Evolutionary conservation across 2,113 vertebrate species (phyloP).

Genomic region (Eira barbara): DNA sequence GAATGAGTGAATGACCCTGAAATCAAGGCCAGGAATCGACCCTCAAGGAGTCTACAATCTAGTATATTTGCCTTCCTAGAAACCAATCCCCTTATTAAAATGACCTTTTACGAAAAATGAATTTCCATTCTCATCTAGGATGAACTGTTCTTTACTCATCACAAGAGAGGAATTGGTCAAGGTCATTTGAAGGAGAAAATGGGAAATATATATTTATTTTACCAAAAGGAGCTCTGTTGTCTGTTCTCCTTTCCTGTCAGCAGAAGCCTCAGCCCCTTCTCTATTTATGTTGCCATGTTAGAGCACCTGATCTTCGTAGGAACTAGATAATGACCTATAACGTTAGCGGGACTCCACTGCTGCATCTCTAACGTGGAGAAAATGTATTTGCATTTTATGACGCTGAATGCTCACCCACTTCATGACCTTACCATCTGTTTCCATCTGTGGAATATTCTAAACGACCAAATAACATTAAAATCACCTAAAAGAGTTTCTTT

Average conservation of each 20-base stretch:
- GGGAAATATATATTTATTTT: background rate
- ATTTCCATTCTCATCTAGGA: background rate
- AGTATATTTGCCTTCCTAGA: background rate
- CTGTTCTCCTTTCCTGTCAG: background rate
- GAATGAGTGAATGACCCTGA: background rate
- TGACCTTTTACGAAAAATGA: background rate
- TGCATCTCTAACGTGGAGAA: background rate
- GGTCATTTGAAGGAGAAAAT: background rate
- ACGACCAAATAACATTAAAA: slow-evolving; percentile 49
- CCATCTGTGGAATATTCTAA: slow-evolving; percentile 55
- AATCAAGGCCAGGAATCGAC: background rate
- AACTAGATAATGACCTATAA: background rate
- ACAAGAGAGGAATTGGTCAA: background rate
- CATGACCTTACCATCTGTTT: slow-evolving; percentile 61
- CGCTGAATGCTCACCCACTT: background rate
- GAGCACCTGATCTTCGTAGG: background rate
- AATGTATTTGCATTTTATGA: background rate
- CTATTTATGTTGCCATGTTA: no score
- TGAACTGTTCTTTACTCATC: background rate
- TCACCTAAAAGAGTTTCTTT: slow-evolving; percentile 67
- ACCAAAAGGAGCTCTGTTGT: background rate
- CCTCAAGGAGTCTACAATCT: background rate
- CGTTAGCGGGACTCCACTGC: accelerated
- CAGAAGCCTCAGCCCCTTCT: background rate
- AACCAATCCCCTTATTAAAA: background rate